Evolutionary conservation across 37 sponge, comb jelly and placozoan species (phyloP).

Genomic region (Spongilla lacustris): DNA sequence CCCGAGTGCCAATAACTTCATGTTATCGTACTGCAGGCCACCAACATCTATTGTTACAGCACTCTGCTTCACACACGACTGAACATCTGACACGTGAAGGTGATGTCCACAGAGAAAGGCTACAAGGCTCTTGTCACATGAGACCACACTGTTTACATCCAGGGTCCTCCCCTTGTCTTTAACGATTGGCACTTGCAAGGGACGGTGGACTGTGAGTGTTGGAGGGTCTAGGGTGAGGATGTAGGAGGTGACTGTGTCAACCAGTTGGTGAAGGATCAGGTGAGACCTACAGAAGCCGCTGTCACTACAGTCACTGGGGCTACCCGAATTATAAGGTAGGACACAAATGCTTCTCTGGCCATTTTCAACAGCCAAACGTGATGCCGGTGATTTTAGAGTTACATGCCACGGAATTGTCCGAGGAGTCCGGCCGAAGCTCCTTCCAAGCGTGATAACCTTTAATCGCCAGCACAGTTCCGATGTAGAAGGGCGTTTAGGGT

Average conservation of each 20-base stretch:
- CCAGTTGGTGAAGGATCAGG: slow-evolving; percentile 36
- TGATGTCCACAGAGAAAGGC: slow-evolving; percentile 32
- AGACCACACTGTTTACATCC: slow-evolving; percentile 26
- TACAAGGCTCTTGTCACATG: slow-evolving; percentile 19
- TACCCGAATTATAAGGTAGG: background rate
- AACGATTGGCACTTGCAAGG: background rate
- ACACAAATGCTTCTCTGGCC: background rate
- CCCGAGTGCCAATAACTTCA: slow-evolving; percentile 42
- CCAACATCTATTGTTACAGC: slow-evolving; percentile 2
- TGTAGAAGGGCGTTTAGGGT: background rate
- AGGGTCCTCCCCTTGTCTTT: background rate
- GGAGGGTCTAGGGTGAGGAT: background rate
- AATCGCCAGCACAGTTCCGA: background rate
- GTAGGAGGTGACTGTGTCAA: slow-evolving; percentile 8
- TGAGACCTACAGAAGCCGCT: slow-evolving; percentile 21
- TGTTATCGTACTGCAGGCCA: slow-evolving; percentile 14
- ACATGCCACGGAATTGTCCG: background rate
- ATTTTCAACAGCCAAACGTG: background rate
- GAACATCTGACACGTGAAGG: slow-evolving; percentile 23
- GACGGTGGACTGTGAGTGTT: background rate
- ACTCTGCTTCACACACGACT: background rate
- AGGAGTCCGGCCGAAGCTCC: background rate
- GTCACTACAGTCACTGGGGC: background rate
- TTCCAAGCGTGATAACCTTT: background rate
- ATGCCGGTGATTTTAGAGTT: background rate